A percentile compares a stretch with the other conserved stretches of the same genome.
phyloP scores from a whole-genome alignment of 2,888 invertebrate genomes.

The Ochropleura plecta region DNA sequence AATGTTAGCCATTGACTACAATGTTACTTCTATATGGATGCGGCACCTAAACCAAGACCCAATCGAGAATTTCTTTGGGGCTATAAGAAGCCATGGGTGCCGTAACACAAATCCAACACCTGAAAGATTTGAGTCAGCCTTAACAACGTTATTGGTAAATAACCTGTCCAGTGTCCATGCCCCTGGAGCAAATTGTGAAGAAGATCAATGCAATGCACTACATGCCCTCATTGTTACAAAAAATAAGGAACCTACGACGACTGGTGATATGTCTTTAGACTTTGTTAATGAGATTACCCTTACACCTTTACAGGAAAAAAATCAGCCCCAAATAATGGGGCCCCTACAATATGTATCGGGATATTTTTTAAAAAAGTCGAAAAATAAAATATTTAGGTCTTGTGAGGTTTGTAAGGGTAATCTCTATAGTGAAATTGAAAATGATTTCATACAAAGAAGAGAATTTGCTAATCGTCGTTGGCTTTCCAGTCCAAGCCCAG shows the following conservation, averaged over 20 bases:
- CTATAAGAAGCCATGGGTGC: slow-evolving; percentile 29
- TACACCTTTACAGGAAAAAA: too few relatives aligned
- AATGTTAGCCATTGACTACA: slow-evolving; percentile 10
- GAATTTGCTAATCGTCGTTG: too few relatives aligned
- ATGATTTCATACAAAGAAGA: too few relatives aligned
- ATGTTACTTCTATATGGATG: slow-evolving; percentile 28
- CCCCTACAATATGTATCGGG: too few relatives aligned
- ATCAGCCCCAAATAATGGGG: too few relatives aligned
- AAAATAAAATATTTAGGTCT: too few relatives aligned
- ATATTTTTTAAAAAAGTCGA: too few relatives aligned
- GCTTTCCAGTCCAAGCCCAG: too few relatives aligned
- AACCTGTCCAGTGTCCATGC: slow-evolving; percentile 39
- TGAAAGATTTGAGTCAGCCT: slow-evolving; percentile 20
- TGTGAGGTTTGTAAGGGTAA: too few relatives aligned
- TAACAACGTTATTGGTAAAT: slow-evolving; percentile 44
- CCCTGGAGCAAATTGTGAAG: slow-evolving; percentile 53
- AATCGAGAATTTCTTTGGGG: slow-evolving; percentile 43
- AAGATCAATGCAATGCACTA: slow-evolving; percentile 28
- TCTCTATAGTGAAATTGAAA: too few relatives aligned
- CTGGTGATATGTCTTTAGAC: too few relatives aligned
- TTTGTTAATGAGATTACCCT: too few relatives aligned
- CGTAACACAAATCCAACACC: slow-evolving; percentile 31
- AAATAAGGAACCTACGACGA: neutral
- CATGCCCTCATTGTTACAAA: slow-evolving; percentile 16
- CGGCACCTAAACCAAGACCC: slow-evolving; percentile 43